Evolutionary conservation across 2,888 invertebrate genomes (phyloP).

Genomic region (Amiota minor): DNA sequence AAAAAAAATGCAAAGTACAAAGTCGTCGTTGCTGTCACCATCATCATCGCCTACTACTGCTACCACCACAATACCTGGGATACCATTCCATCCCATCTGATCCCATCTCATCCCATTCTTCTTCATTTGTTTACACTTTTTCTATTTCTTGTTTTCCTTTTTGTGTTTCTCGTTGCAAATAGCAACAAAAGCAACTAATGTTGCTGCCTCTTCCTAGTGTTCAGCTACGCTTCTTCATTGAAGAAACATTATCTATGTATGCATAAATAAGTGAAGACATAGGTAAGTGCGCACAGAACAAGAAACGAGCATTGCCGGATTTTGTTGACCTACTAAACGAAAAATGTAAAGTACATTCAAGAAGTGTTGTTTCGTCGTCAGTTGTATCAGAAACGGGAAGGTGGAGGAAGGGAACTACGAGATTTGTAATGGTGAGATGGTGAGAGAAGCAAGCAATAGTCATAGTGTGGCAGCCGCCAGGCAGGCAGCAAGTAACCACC

Average conservation of each 20-base stretch:
- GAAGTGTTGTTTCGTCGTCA: too few relatives aligned
- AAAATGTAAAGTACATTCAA: conserved; percentile 48
- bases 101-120: too few relatives aligned
- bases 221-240: too few relatives aligned
- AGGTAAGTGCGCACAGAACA: conserved; percentile 58
- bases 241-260: conserved; percentile 2
- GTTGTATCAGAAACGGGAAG: background rate
- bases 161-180: conserved; percentile 28
- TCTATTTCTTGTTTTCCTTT: too few relatives aligned
- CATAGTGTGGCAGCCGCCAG: background rate
- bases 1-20: too few relatives aligned
- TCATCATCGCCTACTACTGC: too few relatives aligned
- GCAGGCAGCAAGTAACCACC: conserved; percentile 9
- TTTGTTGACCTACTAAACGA: conserved; percentile 74
- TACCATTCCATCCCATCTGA: too few relatives aligned
- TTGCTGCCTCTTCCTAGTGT: too few relatives aligned
- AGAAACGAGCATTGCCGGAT: conserved; percentile 74
- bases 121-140: too few relatives aligned
- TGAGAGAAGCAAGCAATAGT: background rate
- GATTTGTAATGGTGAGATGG: background rate
- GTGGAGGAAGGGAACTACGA: background rate
- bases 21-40: too few relatives aligned
- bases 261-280: conserved; percentile 46
- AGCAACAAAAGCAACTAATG: conserved; percentile 59
- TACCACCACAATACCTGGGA: too few relatives aligned